Conservation (phyloP, 2,113 vertebrate genomes). For the Proterorhinus semilunaris region DNA sequence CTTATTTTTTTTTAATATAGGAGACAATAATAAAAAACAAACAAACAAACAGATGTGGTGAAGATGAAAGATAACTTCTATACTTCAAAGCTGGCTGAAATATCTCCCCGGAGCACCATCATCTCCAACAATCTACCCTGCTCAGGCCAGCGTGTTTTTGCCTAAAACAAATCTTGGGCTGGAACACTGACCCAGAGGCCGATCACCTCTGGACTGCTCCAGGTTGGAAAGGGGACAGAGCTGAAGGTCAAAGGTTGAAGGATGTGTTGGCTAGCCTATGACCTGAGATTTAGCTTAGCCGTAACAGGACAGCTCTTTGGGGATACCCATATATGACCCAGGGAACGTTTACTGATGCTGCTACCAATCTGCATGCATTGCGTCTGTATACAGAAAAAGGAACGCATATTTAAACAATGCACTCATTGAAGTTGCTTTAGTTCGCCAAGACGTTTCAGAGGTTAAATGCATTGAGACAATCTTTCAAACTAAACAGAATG, state of each 20-base stretch:
- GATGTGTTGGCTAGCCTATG: slow-evolving; percentile 60
- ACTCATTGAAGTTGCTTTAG: slow-evolving; percentile 21
- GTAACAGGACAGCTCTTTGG: slow-evolving; percentile 34
- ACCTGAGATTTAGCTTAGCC: slow-evolving; percentile 61
- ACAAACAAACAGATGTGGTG: slow-evolving; percentile 31
- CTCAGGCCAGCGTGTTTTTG: slow-evolving; percentile 61
- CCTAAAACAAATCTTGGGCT: slow-evolving; percentile 55
- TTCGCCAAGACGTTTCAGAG: slow-evolving; percentile 78
- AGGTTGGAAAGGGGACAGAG: slow-evolving; percentile 58
- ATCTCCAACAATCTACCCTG: slow-evolving; percentile 39
- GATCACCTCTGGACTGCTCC: slow-evolving; percentile 46
- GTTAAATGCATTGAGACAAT: slow-evolving; percentile 85
- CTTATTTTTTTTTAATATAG: too few relatives aligned
- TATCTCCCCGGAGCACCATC: slow-evolving; percentile 19
- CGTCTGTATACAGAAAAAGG: slow-evolving; percentile 7
- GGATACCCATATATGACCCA: slow-evolving; percentile 51
- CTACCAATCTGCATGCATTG: background rate
- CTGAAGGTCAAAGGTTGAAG: slow-evolving; percentile 51
- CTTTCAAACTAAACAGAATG: slow-evolving; percentile 49
- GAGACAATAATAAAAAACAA: slow-evolving; percentile 35
- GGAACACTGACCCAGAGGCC: slow-evolving; percentile 48
- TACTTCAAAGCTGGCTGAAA: slow-evolving; percentile 58
- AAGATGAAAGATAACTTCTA: slow-evolving; percentile 43
- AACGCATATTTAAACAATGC: slow-evolving; percentile 42
- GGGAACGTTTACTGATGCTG: background rate